Evolutionary conservation across 2,113 vertebrate genomes (phyloP).

Genomic region (Amphiprion ocellaris): DNA sequence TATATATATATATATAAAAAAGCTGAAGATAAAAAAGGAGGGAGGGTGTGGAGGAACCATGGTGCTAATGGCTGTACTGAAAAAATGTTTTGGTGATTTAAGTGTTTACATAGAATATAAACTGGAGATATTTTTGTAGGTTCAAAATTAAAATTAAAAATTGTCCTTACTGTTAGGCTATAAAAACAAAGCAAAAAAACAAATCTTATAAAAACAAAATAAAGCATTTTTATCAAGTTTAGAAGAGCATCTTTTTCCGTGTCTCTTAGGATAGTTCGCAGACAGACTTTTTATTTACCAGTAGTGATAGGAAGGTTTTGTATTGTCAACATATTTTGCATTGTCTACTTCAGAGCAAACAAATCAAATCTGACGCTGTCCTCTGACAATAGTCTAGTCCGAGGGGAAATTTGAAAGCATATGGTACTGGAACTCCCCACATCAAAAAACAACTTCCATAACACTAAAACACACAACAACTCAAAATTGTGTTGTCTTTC

Average conservation of each 20-base stretch:
- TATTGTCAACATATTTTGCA: constrained; percentile 49
- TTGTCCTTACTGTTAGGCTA: background rate
- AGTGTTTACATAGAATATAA: background rate
- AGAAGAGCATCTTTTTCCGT: background rate
- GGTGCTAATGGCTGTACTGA: background rate
- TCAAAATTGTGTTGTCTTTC: constrained; percentile 13
- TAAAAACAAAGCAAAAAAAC: background rate
- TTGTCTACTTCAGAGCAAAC: constrained; percentile 56
- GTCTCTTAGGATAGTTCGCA: background rate
- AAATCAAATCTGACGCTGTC: constrained; percentile 66
- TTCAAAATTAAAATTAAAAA: background rate
- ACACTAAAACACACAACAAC: constrained; percentile 23
- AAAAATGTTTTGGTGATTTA: background rate
- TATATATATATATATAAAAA: background rate
- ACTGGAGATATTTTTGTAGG: background rate
- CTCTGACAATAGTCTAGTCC: constrained; percentile 44
- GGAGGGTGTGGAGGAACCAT: background rate
- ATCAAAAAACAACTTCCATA: constrained; percentile 11
- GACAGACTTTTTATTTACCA: constrained; percentile 17
- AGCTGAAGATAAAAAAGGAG: background rate
- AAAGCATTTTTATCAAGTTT: background rate
- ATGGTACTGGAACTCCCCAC: constrained; percentile 19
- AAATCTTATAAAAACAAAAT: background rate
- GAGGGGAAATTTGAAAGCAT: constrained; percentile 61
- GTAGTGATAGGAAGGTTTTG: constrained; percentile 19